Conservation (phyloP, 1,140 invertebrate species). For the Drosophila athabasca region DNA sequence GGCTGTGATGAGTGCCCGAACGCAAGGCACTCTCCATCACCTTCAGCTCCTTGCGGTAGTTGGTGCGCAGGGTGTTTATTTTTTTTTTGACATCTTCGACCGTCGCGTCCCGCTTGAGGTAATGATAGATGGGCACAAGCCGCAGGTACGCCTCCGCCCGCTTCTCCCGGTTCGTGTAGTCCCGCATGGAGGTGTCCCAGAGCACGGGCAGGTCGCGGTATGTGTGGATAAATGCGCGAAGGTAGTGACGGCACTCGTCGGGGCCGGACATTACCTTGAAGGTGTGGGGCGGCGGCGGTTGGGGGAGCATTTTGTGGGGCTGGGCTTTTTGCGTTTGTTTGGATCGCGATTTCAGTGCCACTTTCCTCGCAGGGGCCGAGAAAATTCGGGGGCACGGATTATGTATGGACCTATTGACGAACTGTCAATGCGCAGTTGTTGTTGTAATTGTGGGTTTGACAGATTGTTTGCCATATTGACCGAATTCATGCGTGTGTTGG, state of each 20-base stretch:
- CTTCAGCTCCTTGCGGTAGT: constrained; percentile 78
- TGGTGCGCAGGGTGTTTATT: constrained; percentile 77
- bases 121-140: constrained; percentile 77
- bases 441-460: constrained; percentile 73
- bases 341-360: not conserved
- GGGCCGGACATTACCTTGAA: constrained; percentile 73
- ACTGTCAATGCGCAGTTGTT: constrained; percentile 63
- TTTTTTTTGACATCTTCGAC: constrained; percentile 81
- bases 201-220: constrained; percentile 76
- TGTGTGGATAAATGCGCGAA: constrained; percentile 76
- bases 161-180: constrained; percentile 80
- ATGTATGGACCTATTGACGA: constrained; percentile 69
- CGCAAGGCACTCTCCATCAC: constrained; percentile 73
- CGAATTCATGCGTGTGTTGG: constrained; percentile 56
- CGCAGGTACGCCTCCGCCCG: constrained; percentile 74
- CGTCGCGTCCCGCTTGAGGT: constrained; percentile 75
- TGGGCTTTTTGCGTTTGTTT: constrained; percentile 1
- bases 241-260: constrained; percentile 76
- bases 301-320: constrained; percentile 52
- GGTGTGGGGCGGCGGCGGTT: constrained; percentile 45
- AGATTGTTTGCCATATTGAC: constrained; percentile 81
- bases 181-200: constrained; percentile 76
- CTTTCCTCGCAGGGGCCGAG: too few relatives aligned
- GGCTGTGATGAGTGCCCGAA: constrained; percentile 65
- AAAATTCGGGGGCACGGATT: too few relatives aligned